Percentiles rank a stretch among this genome's conserved stretches.
phyloP scores from a whole-genome alignment of 2,888 invertebrate genomes.

The Ernsta delagoae region DNA sequence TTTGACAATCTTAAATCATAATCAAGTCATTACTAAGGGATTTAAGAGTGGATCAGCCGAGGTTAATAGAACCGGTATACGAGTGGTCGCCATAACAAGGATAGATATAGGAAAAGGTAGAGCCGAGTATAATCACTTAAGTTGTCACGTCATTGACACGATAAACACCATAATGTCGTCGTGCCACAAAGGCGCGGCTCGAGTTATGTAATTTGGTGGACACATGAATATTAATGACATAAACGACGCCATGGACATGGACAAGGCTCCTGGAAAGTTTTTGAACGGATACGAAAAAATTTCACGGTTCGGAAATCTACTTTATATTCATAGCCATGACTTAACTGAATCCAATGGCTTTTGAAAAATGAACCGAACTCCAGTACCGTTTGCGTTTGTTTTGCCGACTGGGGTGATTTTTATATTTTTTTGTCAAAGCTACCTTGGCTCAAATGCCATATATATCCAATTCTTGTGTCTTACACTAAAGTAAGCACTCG shows the following conservation, averaged over 20 bases:
- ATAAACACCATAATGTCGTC: constrained; percentile 36
- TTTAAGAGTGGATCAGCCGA: constrained; percentile 27
- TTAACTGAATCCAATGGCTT: not conserved
- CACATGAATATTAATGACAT: constrained; percentile 37
- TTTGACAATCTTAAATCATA: constrained; percentile 11
- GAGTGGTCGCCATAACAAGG: constrained; percentile 22
- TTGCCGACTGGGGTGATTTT: too few species aligned
- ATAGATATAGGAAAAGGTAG: constrained; percentile 35
- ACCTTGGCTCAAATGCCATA: too few species aligned
- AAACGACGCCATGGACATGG: constrained; percentile 27
- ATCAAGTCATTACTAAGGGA: constrained; percentile 16
- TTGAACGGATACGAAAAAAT: constrained; percentile 20
- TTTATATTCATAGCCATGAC: constrained; percentile 14
- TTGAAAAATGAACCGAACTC: not conserved
- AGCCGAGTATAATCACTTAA: constrained; percentile 33
- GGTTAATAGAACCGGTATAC: constrained; percentile 29
- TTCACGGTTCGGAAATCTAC: constrained; percentile 11
- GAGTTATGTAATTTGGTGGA: constrained; percentile 37
- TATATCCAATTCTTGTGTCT: too few species aligned
- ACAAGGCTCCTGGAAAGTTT: constrained; percentile 19
- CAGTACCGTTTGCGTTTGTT: too few species aligned
- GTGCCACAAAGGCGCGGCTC: constrained; percentile 36
- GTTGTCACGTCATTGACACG: constrained; percentile 37
- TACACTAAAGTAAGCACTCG: too few species aligned
- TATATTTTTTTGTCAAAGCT: too few species aligned